Evolutionary conservation across 1,140 invertebrate species (phyloP).

Genomic region (Drosophila suzukii): DNA sequence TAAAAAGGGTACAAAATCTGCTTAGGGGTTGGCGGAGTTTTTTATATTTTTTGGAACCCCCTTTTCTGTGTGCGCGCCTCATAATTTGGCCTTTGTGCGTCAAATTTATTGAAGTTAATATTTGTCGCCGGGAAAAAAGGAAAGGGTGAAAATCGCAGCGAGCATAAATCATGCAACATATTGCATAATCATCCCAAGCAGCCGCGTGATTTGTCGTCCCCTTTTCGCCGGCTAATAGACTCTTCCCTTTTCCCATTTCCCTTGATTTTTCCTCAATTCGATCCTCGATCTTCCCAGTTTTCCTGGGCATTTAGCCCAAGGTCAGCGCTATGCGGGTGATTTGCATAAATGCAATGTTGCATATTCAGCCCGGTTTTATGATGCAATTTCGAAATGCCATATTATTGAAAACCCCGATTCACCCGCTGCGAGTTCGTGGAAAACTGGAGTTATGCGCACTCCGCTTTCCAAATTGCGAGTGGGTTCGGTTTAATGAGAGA

Average conservation of each 20-base stretch:
- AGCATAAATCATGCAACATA: constrained; percentile 83
- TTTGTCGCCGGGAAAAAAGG: constrained; percentile 62
- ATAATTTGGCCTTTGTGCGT: constrained; percentile 70
- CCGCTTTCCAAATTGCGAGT: constrained; percentile 38
- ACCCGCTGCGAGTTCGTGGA: constrained; percentile 65
- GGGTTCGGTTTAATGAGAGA: constrained; percentile 49
- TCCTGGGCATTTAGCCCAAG: constrained; percentile 11
- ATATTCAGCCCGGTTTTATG: constrained; percentile 63
- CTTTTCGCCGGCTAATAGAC: constrained; percentile 29
- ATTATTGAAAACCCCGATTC: constrained; percentile 22
- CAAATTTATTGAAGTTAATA: constrained; percentile 82
- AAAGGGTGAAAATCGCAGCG: constrained; percentile 56
- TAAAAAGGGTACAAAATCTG: constrained; percentile 15
- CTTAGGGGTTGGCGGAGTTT: constrained; percentile 32
- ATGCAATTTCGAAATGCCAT: constrained; percentile 57
- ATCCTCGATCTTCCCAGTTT: no score
- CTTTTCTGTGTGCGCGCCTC: constrained; percentile 32
- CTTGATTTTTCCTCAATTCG: constrained; percentile 4
- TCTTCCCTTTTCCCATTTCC: neutral
- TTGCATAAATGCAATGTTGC: constrained; percentile 75
- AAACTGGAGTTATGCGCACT: constrained; percentile 56
- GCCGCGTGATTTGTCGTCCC: constrained; percentile 36
- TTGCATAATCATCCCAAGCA: constrained; percentile 79
- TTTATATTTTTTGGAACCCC: constrained; percentile 29
- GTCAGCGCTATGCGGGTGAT: constrained; percentile 32